These are phyloP conservation scores for Aurelia coerulea DNA, from an alignment of 30 jellyfish, hydroid and myxozoan genomes.

Conservation along the genomic window DNA sequence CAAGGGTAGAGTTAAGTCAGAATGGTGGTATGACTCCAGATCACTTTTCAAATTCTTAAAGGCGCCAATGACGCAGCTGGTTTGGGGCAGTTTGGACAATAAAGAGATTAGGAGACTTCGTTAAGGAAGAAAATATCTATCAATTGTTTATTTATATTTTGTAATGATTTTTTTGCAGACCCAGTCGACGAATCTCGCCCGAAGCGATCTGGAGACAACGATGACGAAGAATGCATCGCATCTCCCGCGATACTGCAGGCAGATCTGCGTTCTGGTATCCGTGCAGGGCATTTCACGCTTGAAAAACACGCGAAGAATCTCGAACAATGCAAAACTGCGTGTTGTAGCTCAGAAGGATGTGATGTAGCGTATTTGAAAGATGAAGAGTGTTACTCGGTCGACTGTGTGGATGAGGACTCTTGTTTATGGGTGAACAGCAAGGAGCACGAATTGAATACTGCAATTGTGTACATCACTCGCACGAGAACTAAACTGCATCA, in stretches of 20 bases:
- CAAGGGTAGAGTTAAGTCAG: too few relatives aligned
- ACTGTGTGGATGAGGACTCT: slow-evolving; percentile 68
- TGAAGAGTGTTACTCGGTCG: slow-evolving; percentile 71
- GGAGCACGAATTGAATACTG: slow-evolving; percentile 3
- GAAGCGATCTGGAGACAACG: slow-evolving; percentile 49
- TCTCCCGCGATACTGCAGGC: slow-evolving; percentile 64
- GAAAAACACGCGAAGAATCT: slow-evolving; percentile 60
- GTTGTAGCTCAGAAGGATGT: slow-evolving; percentile 65
- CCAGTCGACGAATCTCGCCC: slow-evolving; percentile 30
- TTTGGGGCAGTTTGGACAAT: too few relatives aligned
- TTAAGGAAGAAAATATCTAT: too few relatives aligned
- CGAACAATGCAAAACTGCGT: slow-evolving; percentile 67
- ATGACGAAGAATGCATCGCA: slow-evolving; percentile 33
- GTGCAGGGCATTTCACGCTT: slow-evolving; percentile 61
- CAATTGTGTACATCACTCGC: slow-evolving; percentile 28
- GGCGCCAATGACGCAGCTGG: too few relatives aligned
- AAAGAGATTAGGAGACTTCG: too few relatives aligned
- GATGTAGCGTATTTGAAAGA: slow-evolving; percentile 80
- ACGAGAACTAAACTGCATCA: slow-evolving; percentile 1
- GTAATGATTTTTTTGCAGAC: not conserved
- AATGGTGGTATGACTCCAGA: too few relatives aligned
- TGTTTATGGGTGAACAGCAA: slow-evolving; percentile 75
- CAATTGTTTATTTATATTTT: too few relatives aligned
- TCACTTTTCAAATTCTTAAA: too few relatives aligned
- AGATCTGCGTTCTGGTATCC: slow-evolving; percentile 55